Percentiles rank a stretch among this genome's conserved stretches.
Conservation (phyloP, 2,888 invertebrate genomes). For the Tanytarsus gracilentus region DNA sequence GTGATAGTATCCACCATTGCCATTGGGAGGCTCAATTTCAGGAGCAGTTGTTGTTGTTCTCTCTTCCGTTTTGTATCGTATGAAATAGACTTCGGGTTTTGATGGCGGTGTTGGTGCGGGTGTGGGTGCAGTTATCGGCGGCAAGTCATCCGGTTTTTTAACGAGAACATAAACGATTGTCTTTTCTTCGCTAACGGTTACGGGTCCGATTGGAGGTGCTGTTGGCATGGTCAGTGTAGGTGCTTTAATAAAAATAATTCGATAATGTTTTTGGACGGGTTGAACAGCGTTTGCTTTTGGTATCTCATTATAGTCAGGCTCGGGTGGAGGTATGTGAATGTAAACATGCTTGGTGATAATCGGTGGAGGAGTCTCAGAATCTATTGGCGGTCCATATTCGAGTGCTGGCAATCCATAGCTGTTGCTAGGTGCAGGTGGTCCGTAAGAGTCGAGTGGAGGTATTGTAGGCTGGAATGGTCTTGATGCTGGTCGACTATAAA, state of each 20-base stretch:
- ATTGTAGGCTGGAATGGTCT: not conserved
- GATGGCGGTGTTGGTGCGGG: conserved; percentile 4
- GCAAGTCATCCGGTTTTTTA: conserved; percentile 20
- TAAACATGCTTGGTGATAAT: conserved; percentile 85
- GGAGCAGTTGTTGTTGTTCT: not conserved
- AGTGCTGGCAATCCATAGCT: conserved; percentile 49
- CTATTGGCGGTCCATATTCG: conserved; percentile 50
- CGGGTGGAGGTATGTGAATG: conserved; percentile 83
- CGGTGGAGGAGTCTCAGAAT: conserved; percentile 55
- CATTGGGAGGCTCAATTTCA: not conserved
- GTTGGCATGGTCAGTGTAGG: conserved; percentile 2
- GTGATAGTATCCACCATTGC: conserved; percentile 12
- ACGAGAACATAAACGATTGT: conserved; percentile 19
- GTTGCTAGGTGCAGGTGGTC: conserved; percentile 47
- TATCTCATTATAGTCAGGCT: conserved; percentile 60
- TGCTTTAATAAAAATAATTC: conserved; percentile 21
- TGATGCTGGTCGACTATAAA: not conserved
- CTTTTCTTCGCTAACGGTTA: not conserved
- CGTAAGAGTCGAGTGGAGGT: conserved; percentile 42
- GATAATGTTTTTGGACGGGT: conserved; percentile 17
- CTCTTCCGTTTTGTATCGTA: conserved; percentile 12
- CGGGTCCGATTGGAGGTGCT: not conserved
- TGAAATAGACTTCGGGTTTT: conserved; percentile 20
- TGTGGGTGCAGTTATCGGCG: conserved; percentile 1
- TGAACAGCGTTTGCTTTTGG: not conserved